Evolutionary conservation across 2,113 vertebrate genomes (phyloP).

Genomic region (Orthochromis malagaraziensis): DNA sequence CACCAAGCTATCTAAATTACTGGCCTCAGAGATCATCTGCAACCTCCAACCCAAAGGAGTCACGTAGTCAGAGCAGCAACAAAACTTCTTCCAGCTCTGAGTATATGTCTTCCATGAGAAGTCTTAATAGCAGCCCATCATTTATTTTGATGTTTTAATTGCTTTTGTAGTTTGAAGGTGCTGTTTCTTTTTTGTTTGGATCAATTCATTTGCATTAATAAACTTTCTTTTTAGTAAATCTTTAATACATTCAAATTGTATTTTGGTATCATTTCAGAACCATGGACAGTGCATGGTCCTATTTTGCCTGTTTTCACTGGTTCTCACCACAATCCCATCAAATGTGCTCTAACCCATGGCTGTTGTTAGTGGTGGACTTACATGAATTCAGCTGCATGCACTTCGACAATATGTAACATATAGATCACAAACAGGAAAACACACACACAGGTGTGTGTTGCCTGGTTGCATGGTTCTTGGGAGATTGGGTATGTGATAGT

Average conservation of each 20-base stretch:
- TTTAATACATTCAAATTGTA: neutral
- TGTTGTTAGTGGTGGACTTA: neutral
- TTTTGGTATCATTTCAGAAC: neutral
- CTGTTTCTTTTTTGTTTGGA: neutral
- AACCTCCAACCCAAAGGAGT: neutral
- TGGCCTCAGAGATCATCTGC: neutral
- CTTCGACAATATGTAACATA: neutral
- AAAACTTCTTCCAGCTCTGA: neutral
- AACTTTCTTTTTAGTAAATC: neutral
- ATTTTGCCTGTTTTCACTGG: neutral
- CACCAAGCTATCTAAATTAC: neutral
- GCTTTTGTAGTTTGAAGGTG: neutral
- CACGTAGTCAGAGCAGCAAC: neutral
- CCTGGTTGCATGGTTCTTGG: neutral
- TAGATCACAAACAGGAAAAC: neutral
- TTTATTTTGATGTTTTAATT: neutral
- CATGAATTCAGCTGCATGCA: neutral
- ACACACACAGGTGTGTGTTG: neutral
- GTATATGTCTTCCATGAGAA: neutral
- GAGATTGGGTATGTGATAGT: neutral
- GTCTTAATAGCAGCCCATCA: neutral
- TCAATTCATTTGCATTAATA: neutral
- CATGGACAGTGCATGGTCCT: neutral
- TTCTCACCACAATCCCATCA: neutral
- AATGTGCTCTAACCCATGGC: neutral